These are phyloP conservation scores for Clamator glandarius DNA, from an alignment of 2,797 vertebrate genomes.

Conservation along the genomic window DNA sequence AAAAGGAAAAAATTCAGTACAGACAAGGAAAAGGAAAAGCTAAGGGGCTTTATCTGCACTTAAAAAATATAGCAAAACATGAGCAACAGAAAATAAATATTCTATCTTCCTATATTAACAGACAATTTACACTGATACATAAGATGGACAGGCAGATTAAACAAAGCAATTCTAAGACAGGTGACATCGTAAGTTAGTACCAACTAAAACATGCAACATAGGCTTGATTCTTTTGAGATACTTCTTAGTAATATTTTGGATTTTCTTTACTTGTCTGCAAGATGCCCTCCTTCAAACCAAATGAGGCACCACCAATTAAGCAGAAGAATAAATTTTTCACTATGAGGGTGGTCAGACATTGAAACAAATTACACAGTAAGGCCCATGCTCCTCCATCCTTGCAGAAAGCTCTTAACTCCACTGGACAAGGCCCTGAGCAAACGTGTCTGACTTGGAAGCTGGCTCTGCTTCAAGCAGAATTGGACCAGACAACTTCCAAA, in stretches of 20 bases:
- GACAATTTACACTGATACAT: not conserved
- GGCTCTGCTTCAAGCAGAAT: accelerated
- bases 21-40: not conserved
- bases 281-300: not conserved
- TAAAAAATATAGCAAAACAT: not conserved
- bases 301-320: not conserved
- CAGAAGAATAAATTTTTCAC: not conserved
- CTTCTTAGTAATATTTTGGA: not conserved
- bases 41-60: not conserved
- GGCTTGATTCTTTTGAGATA: not conserved
- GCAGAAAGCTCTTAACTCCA: not conserved
- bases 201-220: not conserved
- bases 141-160: not conserved
- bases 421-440: not conserved
- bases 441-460: accelerated
- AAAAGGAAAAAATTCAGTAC: not conserved
- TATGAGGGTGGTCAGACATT: not conserved
- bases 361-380: not conserved
- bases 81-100: not conserved
- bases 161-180: not conserved
- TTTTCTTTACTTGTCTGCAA: not conserved
- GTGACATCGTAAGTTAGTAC: not conserved
- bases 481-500: not conserved
- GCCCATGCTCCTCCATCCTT: not conserved
- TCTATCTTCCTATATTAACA: not conserved